phyloP scores from a whole-genome alignment of 1,140 invertebrate genomes.

The Drosophila suzukii region DNA sequence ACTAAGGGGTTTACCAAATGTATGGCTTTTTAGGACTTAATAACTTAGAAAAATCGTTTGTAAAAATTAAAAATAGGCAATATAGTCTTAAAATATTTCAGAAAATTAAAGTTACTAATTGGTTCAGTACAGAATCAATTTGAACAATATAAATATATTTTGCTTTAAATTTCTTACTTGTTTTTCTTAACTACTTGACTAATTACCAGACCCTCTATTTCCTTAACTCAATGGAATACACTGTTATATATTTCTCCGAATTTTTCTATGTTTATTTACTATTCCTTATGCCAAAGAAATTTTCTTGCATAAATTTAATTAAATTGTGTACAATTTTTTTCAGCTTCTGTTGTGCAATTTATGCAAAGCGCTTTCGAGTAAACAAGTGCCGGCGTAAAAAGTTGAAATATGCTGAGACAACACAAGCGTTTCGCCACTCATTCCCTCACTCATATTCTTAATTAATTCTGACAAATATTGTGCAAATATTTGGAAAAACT shows the following conservation, averaged over 20 bases:
- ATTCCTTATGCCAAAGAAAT: constrained; percentile 15
- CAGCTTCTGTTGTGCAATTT: constrained; percentile 47
- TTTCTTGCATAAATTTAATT: constrained; percentile 39
- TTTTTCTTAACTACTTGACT: not conserved
- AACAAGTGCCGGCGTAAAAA: constrained; percentile 46
- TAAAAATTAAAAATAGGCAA: no score
- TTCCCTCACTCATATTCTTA: constrained; percentile 49
- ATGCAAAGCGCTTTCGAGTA: constrained; percentile 64
- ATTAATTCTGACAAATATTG: constrained; percentile 81
- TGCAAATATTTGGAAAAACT: constrained; percentile 73
- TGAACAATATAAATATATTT: no score
- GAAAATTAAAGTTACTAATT: no score
- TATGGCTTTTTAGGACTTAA: no score
- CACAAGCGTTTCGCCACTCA: constrained; percentile 2
- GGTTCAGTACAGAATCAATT: no score
- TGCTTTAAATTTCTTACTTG: no score
- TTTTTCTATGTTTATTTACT: constrained; percentile 12
- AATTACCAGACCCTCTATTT: not conserved
- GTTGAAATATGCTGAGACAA: constrained; percentile 65
- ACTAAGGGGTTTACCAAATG: not conserved
- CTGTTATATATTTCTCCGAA: not conserved
- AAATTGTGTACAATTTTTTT: constrained; percentile 42
- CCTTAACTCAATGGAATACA: not conserved
- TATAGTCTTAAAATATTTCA: no score
- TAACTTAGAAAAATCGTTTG: no score